These are phyloP conservation scores for Chlorocebus sabaeus DNA, from an alignment of 2,113 vertebrate species.

Conservation along the genomic window DNA sequence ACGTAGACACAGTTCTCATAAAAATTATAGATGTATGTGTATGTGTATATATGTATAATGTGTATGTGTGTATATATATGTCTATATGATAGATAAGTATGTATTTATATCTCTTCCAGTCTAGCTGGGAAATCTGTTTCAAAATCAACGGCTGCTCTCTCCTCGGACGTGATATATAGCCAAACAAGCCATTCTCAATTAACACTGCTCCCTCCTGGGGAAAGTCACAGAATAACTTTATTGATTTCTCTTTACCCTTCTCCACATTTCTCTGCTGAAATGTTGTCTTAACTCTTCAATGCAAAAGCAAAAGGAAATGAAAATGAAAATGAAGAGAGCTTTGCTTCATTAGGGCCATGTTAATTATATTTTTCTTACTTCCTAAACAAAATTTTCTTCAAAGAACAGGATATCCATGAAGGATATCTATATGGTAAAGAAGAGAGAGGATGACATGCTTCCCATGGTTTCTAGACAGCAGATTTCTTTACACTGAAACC, in stretches of 20 bases:
- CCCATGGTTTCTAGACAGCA: constrained; percentile 69
- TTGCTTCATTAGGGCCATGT: background rate
- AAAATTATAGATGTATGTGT: background rate
- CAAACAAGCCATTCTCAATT: constrained; percentile 69
- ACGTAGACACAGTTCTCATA: background rate
- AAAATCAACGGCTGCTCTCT: constrained; percentile 70
- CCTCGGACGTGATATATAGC: constrained; percentile 64
- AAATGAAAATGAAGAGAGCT: constrained; percentile 30
- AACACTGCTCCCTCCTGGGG: constrained; percentile 70
- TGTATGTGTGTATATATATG: background rate
- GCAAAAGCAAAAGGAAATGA: constrained; percentile 53
- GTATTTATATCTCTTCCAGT: background rate
- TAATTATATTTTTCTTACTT: background rate
- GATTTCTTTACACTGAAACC: constrained; percentile 74
- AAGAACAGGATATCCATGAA: background rate
- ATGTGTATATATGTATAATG: too few relatives aligned
- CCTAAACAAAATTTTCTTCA: background rate
- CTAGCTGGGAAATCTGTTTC: constrained; percentile 72
- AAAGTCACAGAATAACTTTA: constrained; percentile 73
- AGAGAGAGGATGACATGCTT: background rate
- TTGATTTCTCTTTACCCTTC: constrained; percentile 69
- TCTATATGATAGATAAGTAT: background rate
- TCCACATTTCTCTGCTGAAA: constrained; percentile 61
- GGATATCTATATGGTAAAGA: background rate
- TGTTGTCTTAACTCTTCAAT: constrained; percentile 61